Evolutionary conservation across 1,140 invertebrate species (phyloP), one percentile per base, ranked within the genome.

Genomic region (Scylla paramamosain): DNA sequence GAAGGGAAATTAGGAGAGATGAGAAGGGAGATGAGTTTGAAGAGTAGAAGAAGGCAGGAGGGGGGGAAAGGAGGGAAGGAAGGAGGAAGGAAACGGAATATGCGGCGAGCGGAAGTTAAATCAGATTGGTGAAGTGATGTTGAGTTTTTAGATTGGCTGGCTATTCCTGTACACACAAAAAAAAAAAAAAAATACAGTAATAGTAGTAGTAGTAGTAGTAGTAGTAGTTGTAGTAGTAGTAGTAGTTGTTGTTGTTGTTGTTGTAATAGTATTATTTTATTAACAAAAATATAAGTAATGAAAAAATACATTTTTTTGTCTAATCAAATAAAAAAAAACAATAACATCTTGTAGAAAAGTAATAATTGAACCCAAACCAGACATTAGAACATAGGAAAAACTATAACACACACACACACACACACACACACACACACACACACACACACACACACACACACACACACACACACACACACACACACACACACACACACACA

Each of bases 381-480:
- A 52, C 48, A 52, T 14, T 52, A 14, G 48, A 14, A 52, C 14
- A 52, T 7, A 6, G 14, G 6, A 52, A 6, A 52, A 0, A 86
- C 84, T 25, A n/a, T n/a, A n/a, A n/a, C n/a, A n/a, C n/a, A n/a
- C 86, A 88, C 29, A 32, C 3, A 32, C 29, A 7, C 28, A 45
- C 29, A 39, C 86, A 88, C 86, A 88, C n/a, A 29, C 86, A 88
- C 31, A 67, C 59, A 67, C 59, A 87, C 29, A 87, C 29, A 87
- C 29, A 87, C 84, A 87, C 29, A 32, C 29, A 87, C 84, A 90
- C 45, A 90, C 31, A 90, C 88, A 90, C 88, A 90, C 88, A 90
- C 88, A 46, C 88, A 90, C 88, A 90, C 88, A 90, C 88, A 90
- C 88, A 90, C 87, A 88, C 87, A 88, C 87, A 88, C 87, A 88